phyloP scores from a whole-genome alignment of 37 sponge, comb jelly and placozoan genomes.

The Hormiphora californensis region DNA sequence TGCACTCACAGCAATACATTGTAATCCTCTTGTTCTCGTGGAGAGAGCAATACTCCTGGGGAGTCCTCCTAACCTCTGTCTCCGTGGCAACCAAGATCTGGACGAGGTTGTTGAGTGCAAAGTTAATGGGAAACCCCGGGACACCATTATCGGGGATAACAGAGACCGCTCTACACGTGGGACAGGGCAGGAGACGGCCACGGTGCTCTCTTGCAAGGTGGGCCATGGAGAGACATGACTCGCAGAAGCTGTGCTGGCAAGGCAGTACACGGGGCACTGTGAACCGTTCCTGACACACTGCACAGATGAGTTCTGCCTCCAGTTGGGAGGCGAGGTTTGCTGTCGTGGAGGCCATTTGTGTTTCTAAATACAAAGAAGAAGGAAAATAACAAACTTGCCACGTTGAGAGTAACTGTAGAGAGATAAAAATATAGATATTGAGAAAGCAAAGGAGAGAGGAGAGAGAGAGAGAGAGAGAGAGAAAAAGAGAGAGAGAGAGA shows the following conservation, averaged over 20 bases:
- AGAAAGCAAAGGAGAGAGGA: too few relatives aligned
- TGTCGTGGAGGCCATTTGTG: background rate
- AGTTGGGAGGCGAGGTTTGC: conserved; percentile 1
- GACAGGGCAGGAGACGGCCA: conserved; percentile 57
- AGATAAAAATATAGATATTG: too few relatives aligned
- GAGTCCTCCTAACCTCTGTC: conserved; percentile 20
- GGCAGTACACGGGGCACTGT: conserved; percentile 24
- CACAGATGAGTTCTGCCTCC: conserved; percentile 43
- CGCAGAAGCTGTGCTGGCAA: conserved; percentile 51
- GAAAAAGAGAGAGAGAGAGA: too few relatives aligned
- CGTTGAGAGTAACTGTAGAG: too few relatives aligned
- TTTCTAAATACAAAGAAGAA: too few relatives aligned
- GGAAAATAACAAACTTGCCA: too few relatives aligned
- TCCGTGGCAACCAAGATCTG: conserved; percentile 54
- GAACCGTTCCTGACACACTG: conserved; percentile 36
- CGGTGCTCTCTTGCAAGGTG: conserved; percentile 43
- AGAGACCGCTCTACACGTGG: conserved; percentile 57
- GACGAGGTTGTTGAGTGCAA: conserved; percentile 61
- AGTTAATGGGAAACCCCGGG: conserved; percentile 60
- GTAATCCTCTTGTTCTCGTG: conserved; percentile 52
- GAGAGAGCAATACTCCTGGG: conserved; percentile 2
- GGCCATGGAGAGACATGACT: conserved; percentile 52
- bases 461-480: too few relatives aligned
- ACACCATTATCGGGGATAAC: conserved; percentile 57
- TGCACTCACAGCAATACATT: conserved; percentile 51